A percentile compares a stretch with the other conserved stretches of the same genome.
phyloP scores from a whole-genome alignment of 2,797 vertebrate species.

The Adrianichthys oophorus region DNA sequence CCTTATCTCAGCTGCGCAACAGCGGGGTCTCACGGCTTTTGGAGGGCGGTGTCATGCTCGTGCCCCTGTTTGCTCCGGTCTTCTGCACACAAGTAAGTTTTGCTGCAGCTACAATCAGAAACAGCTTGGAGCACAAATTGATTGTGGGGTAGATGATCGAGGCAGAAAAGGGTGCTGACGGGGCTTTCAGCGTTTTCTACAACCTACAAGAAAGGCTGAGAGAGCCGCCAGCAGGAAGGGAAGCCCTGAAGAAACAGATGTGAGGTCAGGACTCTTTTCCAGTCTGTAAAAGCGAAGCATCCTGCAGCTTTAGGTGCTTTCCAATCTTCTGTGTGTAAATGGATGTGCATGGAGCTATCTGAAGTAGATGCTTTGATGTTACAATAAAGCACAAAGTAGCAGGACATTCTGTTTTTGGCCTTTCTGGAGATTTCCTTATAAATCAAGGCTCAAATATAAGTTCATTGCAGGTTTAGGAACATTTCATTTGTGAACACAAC shows the following conservation, averaged over 20 bases:
- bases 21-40: conserved; percentile 33
- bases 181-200: conserved; percentile 31
- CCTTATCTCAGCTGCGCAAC: conserved; percentile 50
- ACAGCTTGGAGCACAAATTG: conserved; percentile 21
- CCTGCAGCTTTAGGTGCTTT: conserved; percentile 15
- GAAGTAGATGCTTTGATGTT: conserved; percentile 3
- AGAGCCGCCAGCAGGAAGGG: conserved; percentile 25
- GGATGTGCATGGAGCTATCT: conserved; percentile 15
- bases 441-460: too few species aligned
- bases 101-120: conserved; percentile 25
- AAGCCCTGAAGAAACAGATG: too few species aligned
- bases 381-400: conserved; percentile 37
- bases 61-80: conserved; percentile 3
- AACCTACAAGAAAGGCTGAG: conserved; percentile 21
- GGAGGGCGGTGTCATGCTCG: conserved; percentile 22
- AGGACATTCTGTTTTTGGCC: conserved; percentile 7
- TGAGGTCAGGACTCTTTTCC: not conserved
- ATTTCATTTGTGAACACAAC: conserved; percentile 23
- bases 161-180: conserved; percentile 22
- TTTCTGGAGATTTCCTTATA: too few species aligned
- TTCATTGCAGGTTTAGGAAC: not conserved
- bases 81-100: conserved; percentile 7
- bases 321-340: conserved; percentile 21
- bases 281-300: conserved; percentile 37
- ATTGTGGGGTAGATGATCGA: conserved; percentile 26